Evolutionary conservation across 1,140 invertebrate genomes (phyloP), one percentile per base, ranked within the genome.

Genomic region (Micrasema minimum): DNA sequence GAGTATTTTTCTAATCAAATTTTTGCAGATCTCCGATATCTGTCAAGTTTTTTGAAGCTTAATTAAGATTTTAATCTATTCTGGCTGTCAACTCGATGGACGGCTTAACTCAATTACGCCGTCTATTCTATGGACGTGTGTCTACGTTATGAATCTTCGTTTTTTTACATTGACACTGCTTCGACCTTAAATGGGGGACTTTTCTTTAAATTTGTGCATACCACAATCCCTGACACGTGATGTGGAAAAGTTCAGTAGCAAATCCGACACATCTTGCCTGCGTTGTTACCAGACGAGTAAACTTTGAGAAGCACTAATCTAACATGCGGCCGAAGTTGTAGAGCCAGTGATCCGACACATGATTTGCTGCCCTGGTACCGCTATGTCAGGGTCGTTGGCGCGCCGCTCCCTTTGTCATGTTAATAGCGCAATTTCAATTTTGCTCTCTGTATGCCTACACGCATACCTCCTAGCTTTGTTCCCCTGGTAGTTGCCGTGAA

Each of bases 361-460:
- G 37, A 57, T 45, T 57, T 45, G 51, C 66, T 26, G 46, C 48
- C 16, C 31, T 43, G 31, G 22, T 18, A 57, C 53, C 59, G 41
- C 45, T 64, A 26, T 57, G 50, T 43, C 66, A 59, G 48, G 46
- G 45, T 51, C 59, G 61, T 14, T 37, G 31, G 20, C 41, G 57
- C 69, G 50, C 53, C 62, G 45, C 22, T 45, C 66, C 59, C 66
- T 68, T 72, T 72, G 66, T 68, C 66, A 72, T 72, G 71, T 68
- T 72, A 72, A 72, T 72, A 35, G 48, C 46, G 61, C 71, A 55
- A 72, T 72, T 72, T 69, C 71, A 72, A 72, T 72, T 72, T 72
- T 68, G 43, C 35, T 45, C 46, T 45, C 53, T 57, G 23, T 43
- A 18, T 35, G 37, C 57, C 20, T 64, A 50, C 48, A 67, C 57